Evolutionary conservation across 2,113 vertebrate species (phyloP).

Genomic region (Redunca redunca): DNA sequence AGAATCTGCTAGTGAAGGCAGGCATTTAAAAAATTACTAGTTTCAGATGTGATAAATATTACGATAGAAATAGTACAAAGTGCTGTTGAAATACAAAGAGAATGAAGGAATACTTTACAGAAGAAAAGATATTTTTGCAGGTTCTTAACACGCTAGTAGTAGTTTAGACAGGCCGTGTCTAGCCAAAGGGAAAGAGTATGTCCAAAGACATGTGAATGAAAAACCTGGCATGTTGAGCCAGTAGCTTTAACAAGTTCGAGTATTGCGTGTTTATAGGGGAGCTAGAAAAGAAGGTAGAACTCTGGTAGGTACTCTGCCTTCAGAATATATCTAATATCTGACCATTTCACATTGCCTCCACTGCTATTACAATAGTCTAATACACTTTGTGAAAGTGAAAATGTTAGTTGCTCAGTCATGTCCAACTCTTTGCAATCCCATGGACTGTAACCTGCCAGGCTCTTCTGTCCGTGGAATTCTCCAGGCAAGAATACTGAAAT

Average conservation of each 20-base stretch:
- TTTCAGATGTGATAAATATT: neutral
- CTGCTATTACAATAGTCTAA: neutral
- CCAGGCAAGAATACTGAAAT: neutral
- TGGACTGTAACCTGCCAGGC: neutral
- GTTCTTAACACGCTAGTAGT: neutral
- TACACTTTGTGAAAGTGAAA: neutral
- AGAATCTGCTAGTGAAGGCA: neutral
- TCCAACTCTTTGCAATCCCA: neutral
- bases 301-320: neutral
- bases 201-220: neutral
- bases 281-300: neutral
- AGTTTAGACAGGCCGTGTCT: neutral
- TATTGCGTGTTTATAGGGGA: neutral
- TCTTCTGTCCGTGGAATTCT: neutral
- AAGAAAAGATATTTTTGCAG: neutral
- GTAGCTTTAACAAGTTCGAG: neutral
- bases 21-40: neutral
- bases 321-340: neutral
- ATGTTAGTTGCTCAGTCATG: neutral
- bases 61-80: neutral
- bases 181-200: neutral
- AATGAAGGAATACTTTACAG: neutral
- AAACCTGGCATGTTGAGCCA: neutral
- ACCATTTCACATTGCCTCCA: neutral
- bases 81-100: neutral